phyloP scores from a whole-genome alignment of 92 coral and sea anemone genomes.

The Epizoanthus stellaris region DNA sequence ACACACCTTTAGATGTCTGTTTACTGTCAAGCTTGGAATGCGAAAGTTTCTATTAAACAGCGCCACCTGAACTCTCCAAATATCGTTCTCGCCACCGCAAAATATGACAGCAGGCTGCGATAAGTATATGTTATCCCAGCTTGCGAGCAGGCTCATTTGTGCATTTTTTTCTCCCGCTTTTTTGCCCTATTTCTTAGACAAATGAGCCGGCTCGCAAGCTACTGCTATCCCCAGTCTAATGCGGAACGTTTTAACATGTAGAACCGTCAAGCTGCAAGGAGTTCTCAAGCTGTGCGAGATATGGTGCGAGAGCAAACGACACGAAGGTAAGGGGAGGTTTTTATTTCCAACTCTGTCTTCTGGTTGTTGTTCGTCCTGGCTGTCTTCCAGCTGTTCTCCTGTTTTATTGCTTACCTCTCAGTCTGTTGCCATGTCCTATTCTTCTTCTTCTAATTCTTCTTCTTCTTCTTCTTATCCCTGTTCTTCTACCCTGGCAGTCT shows the following conservation, averaged over 20 bases:
- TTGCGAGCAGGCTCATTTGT: no score
- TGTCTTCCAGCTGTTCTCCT: neutral
- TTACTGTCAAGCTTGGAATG: no score
- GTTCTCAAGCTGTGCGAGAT: conserved; percentile 86
- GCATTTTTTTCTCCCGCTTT: no score
- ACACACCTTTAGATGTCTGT: no score
- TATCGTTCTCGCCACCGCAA: no score
- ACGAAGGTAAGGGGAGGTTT: conserved; percentile 57
- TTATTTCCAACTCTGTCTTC: neutral
- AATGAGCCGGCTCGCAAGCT: neutral
- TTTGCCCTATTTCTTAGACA: neutral
- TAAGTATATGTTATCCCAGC: no score
- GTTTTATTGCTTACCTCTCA: neutral
- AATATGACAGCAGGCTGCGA: no score
- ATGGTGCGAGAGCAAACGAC: conserved; percentile 84
- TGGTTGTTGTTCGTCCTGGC: neutral
- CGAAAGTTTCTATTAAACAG: no score
- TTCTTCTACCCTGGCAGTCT: neutral
- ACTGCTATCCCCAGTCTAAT: neutral
- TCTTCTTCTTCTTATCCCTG: neutral
- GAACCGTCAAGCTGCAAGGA: conserved; percentile 87
- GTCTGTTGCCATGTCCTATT: neutral
- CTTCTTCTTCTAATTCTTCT: no score
- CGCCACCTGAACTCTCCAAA: no score
- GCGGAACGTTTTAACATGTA: neutral